Evolutionary conservation across 2,797 vertebrate species (phyloP).

Genomic region (Eleutherodactylus coqui): DNA sequence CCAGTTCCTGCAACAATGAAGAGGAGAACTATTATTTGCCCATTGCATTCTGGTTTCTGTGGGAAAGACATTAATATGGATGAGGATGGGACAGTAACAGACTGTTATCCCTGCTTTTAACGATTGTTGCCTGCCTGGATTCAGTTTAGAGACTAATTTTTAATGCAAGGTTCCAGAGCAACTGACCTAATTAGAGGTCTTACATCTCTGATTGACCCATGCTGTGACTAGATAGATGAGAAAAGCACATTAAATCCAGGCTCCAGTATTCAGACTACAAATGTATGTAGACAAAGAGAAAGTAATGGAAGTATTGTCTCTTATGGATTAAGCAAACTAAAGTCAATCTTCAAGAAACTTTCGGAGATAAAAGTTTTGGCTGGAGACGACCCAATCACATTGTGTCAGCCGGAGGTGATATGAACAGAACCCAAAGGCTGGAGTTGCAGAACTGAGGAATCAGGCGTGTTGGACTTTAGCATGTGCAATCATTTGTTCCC

Average conservation of each 20-base stretch:
- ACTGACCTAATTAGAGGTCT: conserved; percentile 17
- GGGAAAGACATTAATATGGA: conserved; percentile 34
- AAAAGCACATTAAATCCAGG: background rate
- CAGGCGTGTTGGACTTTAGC: too few relatives aligned
- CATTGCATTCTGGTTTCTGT: conserved; percentile 20
- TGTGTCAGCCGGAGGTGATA: too few relatives aligned
- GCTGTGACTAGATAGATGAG: background rate
- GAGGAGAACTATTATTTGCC: conserved; percentile 29
- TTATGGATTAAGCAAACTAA: background rate
- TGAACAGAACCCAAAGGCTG: too few relatives aligned
- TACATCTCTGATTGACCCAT: conserved; percentile 4
- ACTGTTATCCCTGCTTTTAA: background rate
- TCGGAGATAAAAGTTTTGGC: background rate
- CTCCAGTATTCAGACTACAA: background rate
- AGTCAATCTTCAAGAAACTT: background rate
- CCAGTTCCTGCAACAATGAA: conserved; percentile 13
- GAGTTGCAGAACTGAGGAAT: too few relatives aligned
- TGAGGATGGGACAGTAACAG: conserved; percentile 30
- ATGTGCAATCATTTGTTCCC: too few relatives aligned
- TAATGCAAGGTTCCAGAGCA: background rate
- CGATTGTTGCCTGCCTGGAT: background rate
- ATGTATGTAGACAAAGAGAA: background rate
- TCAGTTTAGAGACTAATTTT: background rate
- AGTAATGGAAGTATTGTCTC: background rate
- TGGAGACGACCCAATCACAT: background rate